Conservation (phyloP, 2,888 invertebrate species). For the Dryobotodes eremita region DNA sequence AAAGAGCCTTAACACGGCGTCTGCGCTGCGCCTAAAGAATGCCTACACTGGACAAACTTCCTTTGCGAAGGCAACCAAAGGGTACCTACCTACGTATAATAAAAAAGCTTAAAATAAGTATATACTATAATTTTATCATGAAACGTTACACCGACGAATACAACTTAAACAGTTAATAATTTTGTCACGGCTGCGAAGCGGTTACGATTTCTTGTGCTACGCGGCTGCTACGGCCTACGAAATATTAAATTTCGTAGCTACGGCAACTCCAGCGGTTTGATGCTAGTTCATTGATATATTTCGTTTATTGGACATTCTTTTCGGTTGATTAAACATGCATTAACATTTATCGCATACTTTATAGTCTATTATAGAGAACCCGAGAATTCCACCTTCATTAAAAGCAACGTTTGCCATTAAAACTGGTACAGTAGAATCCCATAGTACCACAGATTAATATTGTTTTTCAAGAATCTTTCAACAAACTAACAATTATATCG, state of each 20-base stretch:
- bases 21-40: not conserved
- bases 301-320: not conserved
- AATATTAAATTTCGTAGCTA: constrained; percentile 10
- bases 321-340: no score
- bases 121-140: not conserved
- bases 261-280: not conserved
- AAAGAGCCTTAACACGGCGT: no score
- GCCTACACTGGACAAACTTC: not conserved
- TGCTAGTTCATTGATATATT: not conserved
- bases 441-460: not conserved
- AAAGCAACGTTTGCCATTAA: not conserved
- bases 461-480: not conserved
- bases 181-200: constrained; percentile 18
- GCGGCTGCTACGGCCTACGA: constrained; percentile 44
- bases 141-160: not conserved
- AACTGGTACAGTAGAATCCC: not conserved
- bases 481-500: not conserved
- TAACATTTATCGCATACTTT: not conserved
- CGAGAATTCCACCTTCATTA: not conserved
- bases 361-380: not conserved
- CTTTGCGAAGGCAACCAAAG: not conserved
- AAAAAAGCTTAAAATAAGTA: not conserved
- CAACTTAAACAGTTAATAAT: not conserved
- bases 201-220: constrained; percentile 47
- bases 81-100: not conserved